Base-by-base conservation (phyloP, 2,888 invertebrate genomes). In the Cantharis lateralis region DNA sequence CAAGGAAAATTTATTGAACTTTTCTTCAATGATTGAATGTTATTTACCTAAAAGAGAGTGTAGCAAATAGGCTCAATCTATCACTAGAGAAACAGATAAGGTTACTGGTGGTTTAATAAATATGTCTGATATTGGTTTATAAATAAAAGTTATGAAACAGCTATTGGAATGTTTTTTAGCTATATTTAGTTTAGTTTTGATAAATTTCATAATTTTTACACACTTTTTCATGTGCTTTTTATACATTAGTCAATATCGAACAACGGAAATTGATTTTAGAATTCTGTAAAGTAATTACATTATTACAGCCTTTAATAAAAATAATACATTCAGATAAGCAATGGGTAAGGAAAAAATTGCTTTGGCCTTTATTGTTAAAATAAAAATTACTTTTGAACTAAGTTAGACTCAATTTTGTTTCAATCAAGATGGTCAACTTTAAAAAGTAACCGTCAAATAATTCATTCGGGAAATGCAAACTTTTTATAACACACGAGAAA, bases 21-120 rank as follows among this genome's bases (percentile, higher is more conserved):
- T 70, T 64, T 73, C 66, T 15, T 24, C 66, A 70, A 62, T 69
- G 73, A 76, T 76, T 76, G 72, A 76, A 76, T 73, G 73, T 73
- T 73, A 73, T 76, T 72, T 76, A 72, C 76, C 66, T 62, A 70
- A 73, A 76, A 73, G 73, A 71, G 73, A 76, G 72, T 76, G 73
- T 20, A 68, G 76, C 66, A 76, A 76, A 76, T 73, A 70, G 76
- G 62, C 26, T 70, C 70, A 62, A 76, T 76, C 76, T 32, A 76
- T 76, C 76, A 76, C 76, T 68, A 70, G 70, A 73, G 72, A 70
- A 76, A 73, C 76, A 72, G 70, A 71, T 64, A 61, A 66, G 26
- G 32, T 70, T 66, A 70, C 66, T 64, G 66, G 62, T 75, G 68
- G 70, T 70, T 75, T 48, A 70, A 71, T 73, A 70, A 75, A 66